phyloP scores from a whole-genome alignment of 2,113 vertebrate species.

The Gavia stellata region DNA sequence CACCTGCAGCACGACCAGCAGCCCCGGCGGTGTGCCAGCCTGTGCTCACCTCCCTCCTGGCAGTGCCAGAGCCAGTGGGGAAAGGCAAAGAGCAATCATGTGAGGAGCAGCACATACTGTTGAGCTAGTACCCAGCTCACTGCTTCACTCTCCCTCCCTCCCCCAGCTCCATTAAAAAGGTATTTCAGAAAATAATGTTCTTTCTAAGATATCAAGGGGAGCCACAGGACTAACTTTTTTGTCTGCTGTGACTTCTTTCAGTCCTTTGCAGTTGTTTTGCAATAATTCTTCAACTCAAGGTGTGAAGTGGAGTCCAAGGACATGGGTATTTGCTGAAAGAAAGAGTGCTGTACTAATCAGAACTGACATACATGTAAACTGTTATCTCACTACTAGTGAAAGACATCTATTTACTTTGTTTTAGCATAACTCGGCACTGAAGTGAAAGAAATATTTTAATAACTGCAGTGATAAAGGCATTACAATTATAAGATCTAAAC shows the following conservation, averaged over 20 bases:
- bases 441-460: background rate
- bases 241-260: background rate
- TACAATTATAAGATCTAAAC: background rate
- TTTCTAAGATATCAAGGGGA: background rate
- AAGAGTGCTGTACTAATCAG: background rate
- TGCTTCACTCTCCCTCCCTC: background rate
- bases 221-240: background rate
- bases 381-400: background rate
- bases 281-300: background rate
- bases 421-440: background rate
- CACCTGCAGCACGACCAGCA: rapidly evolving
- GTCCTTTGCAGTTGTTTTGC: background rate
- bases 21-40: rapidly evolving
- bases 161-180: background rate
- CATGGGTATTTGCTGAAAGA: background rate
- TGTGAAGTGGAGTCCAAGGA: background rate
- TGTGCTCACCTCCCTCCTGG: background rate
- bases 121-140: background rate
- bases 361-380: background rate
- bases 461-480: background rate
- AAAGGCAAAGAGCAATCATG: background rate
- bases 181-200: background rate
- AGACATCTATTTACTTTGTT: background rate
- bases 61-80: rapidly evolving
- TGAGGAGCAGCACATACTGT: background rate